Evolutionary conservation across 2,113 vertebrate species (phyloP).

Genomic region (Indicator maculatus): DNA sequence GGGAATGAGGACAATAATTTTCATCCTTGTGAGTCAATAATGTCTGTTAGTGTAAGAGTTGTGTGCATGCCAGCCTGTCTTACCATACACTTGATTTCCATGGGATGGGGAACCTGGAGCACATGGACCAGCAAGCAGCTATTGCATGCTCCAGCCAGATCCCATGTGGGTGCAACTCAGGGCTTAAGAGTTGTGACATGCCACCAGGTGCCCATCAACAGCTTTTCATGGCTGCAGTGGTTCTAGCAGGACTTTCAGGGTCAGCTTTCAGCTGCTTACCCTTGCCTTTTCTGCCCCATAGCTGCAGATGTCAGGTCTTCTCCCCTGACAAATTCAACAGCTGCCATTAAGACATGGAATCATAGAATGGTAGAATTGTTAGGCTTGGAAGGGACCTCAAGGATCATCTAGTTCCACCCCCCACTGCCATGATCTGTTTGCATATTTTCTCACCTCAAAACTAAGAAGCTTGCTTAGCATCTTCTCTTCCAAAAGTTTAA

Average conservation of each 20-base stretch:
- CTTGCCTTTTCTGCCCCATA: background rate
- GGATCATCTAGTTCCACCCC: too few relatives aligned
- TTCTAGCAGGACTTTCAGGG: background rate
- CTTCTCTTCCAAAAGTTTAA: background rate
- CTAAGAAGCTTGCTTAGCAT: background rate
- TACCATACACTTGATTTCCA: background rate
- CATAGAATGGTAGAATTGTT: too few relatives aligned
- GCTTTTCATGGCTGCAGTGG: background rate
- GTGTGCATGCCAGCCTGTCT: background rate
- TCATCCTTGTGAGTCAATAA: background rate
- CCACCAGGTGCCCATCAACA: accelerated
- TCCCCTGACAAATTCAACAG: background rate
- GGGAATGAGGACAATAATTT: background rate
- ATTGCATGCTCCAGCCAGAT: background rate
- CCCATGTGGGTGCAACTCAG: background rate
- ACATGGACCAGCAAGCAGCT: accelerated
- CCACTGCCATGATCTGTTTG: background rate
- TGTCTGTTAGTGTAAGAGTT: background rate
- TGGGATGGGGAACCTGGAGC: accelerated
- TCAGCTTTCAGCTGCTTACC: background rate
- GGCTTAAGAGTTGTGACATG: background rate
- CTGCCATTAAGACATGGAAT: background rate
- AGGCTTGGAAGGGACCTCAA: too few relatives aligned
- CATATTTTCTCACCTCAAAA: background rate
- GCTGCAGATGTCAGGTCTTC: background rate